These are phyloP conservation scores for Montipora foliosa DNA, from an alignment of 64 coral and sea anemone genomes.

Conservation along the genomic window DNA sequence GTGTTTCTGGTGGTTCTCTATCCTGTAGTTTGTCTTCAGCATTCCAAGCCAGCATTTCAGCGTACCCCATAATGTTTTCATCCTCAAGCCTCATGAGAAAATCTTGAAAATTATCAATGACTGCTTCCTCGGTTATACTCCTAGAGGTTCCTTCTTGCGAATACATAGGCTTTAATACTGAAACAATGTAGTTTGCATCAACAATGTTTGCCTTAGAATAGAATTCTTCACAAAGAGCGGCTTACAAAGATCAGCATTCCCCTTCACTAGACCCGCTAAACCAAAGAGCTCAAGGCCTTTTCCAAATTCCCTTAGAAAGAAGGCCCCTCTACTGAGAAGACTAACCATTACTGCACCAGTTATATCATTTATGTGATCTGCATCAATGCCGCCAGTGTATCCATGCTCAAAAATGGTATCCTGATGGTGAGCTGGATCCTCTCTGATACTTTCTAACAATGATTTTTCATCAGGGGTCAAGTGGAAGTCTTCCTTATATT, in stretches of 20 bases:
- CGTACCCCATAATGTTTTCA: slow-evolving; percentile 62
- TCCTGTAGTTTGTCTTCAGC: slow-evolving; percentile 21
- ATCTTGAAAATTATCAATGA: slow-evolving; percentile 84
- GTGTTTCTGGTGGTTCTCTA: too few species aligned
- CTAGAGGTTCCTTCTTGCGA: slow-evolving; percentile 61
- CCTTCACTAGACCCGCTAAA: slow-evolving; percentile 5
- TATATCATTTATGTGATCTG: slow-evolving; percentile 36
- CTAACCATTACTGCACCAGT: slow-evolving; percentile 31
- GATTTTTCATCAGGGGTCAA: slow-evolving; percentile 9
- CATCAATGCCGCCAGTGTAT: slow-evolving; percentile 56
- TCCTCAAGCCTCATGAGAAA: slow-evolving; percentile 65
- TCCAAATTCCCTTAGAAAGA: slow-evolving; percentile 70
- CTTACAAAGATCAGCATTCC: slow-evolving; percentile 40
- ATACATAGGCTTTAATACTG: slow-evolving; percentile 64
- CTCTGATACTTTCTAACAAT: slow-evolving; percentile 28
- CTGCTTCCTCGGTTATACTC: slow-evolving; percentile 63
- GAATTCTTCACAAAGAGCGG: slow-evolving; percentile 36
- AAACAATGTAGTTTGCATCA: slow-evolving; percentile 80
- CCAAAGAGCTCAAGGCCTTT: slow-evolving; percentile 65
- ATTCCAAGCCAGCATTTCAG: slow-evolving; percentile 61
- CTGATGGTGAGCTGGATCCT: slow-evolving; percentile 25
- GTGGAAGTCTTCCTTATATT: slow-evolving; percentile 40
- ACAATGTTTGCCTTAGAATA: slow-evolving; percentile 55
- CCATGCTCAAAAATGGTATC: slow-evolving; percentile 65
- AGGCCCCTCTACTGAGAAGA: slow-evolving; percentile 38